phyloP scores from a whole-genome alignment of 2,113 vertebrate genomes.

The Ammodytes dubius region DNA sequence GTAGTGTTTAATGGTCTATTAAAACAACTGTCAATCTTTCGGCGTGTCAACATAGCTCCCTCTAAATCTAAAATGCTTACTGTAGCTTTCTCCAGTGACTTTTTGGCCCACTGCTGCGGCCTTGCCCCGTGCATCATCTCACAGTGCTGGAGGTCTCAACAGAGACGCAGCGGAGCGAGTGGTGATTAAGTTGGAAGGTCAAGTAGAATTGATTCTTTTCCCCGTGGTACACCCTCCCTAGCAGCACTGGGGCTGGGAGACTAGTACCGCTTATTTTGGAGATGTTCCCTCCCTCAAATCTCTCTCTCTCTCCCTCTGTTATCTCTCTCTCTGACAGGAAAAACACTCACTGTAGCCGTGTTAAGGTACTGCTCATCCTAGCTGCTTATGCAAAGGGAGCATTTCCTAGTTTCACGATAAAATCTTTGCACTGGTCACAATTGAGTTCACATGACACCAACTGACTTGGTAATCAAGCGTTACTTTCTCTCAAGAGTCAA shows the following conservation, averaged over 20 bases:
- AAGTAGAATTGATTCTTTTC: constrained; percentile 84
- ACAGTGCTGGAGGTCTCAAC: constrained; percentile 62
- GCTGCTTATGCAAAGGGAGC: too few species aligned
- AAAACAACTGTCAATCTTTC: not conserved
- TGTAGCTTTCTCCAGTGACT: constrained; percentile 46
- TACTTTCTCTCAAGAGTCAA: too few species aligned
- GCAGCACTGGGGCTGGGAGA: constrained; percentile 64
- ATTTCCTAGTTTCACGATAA: too few species aligned
- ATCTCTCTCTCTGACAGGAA: not conserved
- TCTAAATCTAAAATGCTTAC: constrained; percentile 41
- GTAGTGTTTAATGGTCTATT: not conserved
- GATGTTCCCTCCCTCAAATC: constrained; percentile 5
- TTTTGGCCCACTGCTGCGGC: constrained; percentile 19
- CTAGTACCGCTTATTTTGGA: constrained; percentile 68
- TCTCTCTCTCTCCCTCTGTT: not conserved
- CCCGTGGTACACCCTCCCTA: constrained; percentile 66
- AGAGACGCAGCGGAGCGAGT: constrained; percentile 63
- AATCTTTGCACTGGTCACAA: too few species aligned
- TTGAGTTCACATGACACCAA: too few species aligned
- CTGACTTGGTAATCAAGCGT: too few species aligned
- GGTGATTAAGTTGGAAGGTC: constrained; percentile 86
- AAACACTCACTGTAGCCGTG: too few species aligned
- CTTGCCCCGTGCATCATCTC: constrained; percentile 54
- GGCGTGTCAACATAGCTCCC: not conserved
- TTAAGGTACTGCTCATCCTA: too few species aligned